Base-by-base conservation (phyloP, 1,140 invertebrate species). In the Hetaerina americana region DNA sequence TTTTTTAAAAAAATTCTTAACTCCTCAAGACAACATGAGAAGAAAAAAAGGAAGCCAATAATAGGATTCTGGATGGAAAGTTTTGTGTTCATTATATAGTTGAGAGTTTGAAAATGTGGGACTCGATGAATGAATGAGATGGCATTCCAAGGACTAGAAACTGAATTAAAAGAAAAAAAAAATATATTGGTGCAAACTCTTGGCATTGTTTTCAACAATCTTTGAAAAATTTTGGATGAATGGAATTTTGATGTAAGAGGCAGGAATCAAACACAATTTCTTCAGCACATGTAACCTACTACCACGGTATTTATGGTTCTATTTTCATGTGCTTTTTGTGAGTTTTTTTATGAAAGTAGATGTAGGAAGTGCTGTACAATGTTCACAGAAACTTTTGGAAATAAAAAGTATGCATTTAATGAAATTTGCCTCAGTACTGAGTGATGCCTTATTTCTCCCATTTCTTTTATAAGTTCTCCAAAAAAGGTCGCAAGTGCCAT, bases 281-380 rank as follows among this genome's bases (percentile, higher is more conserved):
- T 57, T 57, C 40, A 57, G 40, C 40, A 57, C 40, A 57, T 57
- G 40, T 57, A 57, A 57, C 40, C 40, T 57, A 57, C 40, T 57
- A 57, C 40, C 40, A 57, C 40, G 40, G 40, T 57, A 57, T 57
- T 57, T 57, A 57, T 57, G 40, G 40, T 57, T 57, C 40, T 57
- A 57, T 57, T 57, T 57, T 57, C 40, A 57, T 57, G 40, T 57
- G 40, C 40, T 57, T 57, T 57, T 57, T 57, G 40, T 57, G 40
- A 57, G 40, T 57, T 57, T 57, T 57, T 57, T 57, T 57, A 57
- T 57, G 40, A 57, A 57, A 57, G 40, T 57, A 57, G 40, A 57
- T 57, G 40, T 57, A 57, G 40, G 40, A 57, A 18, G 40, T 57
- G 40, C 40, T 57, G 40, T 57, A 57, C 40, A 57, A 57, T 57